Evolutionary conservation across 2,113 vertebrate genomes (phyloP), one percentile per base, ranked within the genome.

Genomic region (Eclectus roratus): DNA sequence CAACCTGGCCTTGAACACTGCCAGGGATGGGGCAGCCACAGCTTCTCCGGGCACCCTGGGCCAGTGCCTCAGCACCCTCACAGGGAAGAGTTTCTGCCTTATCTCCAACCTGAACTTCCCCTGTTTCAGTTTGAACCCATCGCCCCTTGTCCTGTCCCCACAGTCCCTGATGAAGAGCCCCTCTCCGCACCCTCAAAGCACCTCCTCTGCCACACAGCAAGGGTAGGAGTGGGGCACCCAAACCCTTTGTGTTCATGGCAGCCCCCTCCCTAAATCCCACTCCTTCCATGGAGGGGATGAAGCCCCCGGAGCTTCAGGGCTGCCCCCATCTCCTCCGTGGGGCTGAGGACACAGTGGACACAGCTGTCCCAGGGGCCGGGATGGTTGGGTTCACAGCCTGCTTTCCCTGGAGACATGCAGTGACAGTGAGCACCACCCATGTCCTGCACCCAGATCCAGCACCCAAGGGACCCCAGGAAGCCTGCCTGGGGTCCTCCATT

Each of bases 311-410:
- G 41, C 23, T 70, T 37, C 0, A 0, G 23, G 20, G 60, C 17
- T 46, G 78, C 3, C 25, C 39, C 24, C 13, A 23, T 28, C 39
- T 79, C 12, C 46, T 39, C 46, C 27, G 13, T 3, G 1, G 10
- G 13, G 17, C 37, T 56, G 53, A 49, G 53, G 64, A 60, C 73
- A 43, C 2, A 0, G 17, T 43, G 23, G 21, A n/a, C n/a, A 21
- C 33, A 25, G 69, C 27, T 33, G 20, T 39, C 11, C 23, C 0
- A 0, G 35, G 63, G 5, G 47, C 5, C 7, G 4, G 18, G 24
- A 18, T 18, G 18, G 47, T 17, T n/a, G 53, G 17, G 11, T 43
- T 78, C 65, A 61, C 50, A 61, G 21, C 24, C 17, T 50, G 50
- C n/a, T 63, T 20, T 29, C 19, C 33, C 10, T 28, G 2, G 14